phyloP scores from a whole-genome alignment of 1,140 invertebrate species.

The Bombus terrestris region DNA sequence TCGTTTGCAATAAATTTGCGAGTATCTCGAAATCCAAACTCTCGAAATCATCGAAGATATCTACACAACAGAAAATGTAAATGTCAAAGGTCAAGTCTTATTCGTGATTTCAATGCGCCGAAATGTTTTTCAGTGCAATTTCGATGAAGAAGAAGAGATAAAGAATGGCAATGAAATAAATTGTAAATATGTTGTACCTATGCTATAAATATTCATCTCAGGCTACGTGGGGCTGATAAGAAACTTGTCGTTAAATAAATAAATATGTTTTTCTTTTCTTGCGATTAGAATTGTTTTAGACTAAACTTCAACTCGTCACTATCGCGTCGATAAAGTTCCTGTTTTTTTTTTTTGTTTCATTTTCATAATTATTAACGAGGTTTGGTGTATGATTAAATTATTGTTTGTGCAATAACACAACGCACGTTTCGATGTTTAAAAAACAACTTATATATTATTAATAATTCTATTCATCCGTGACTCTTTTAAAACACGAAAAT shows the following conservation, averaged over 20 bases:
- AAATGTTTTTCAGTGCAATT: background rate
- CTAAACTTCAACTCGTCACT: no score
- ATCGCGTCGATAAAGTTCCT: background rate
- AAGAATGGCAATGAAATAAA: background rate
- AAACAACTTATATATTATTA: background rate
- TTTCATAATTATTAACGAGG: background rate
- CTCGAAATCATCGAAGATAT: background rate
- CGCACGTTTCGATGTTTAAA: background rate
- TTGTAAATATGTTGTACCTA: background rate
- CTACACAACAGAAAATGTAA: background rate
- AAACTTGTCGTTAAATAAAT: constrained; percentile 15
- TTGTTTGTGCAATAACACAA: background rate
- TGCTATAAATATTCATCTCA: background rate
- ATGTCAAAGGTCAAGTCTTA: background rate
- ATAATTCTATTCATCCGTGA: background rate
- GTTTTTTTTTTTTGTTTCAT: background rate
- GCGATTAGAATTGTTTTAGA: background rate
- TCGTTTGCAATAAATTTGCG: background rate
- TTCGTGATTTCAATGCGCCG: background rate
- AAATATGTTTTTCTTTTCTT: constrained; percentile 13
- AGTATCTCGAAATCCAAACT: background rate
- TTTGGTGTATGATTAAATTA: background rate
- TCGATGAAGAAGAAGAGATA: background rate
- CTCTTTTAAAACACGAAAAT: background rate
- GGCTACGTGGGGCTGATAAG: background rate